Base-by-base conservation (phyloP, 2,113 vertebrate genomes). In the Spea multiplicata region DNA sequence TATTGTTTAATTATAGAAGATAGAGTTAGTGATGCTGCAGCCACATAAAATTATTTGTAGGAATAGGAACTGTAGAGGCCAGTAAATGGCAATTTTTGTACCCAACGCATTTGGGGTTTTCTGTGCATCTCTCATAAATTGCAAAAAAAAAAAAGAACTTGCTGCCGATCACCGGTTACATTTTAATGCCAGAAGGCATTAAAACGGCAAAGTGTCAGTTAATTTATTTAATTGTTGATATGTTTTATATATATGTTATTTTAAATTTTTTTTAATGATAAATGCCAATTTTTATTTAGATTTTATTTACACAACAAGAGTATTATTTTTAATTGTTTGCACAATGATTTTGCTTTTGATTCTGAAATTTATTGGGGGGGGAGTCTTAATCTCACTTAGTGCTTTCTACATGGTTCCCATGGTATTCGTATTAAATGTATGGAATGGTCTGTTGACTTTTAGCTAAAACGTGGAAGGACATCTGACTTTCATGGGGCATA, bases 161-260 rank as follows among this genome's bases (percentile, higher is more conserved):
- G 75, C 66, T 76, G 75, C 75, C 69, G 52, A 46, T 76, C 52
- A 45, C 9, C 45, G 55, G 46, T 69, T 44, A 13, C 66, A 9
- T 55, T 73, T 59, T 68, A 74, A 68, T 61, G 47, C 78, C 61
- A 16, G 7, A 73, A 7, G 50, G 78, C 74, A 64, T 73, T 80
- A 74, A 68, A 67, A 48, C 55, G 49, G 47, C 59, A 65, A 5
- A n/a, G 8, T 80, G 73, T 73, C 44, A 47, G 13, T 55, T 80
- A 59, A 73, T 61, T 80, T 80, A 80, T 80, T 30, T 74, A 62
- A 62, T 78, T 80, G 52, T 80, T 68, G 44, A 61, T 74, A 50
- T 71, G 66, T 68, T 68, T 53, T 62, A 14, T 10, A 30, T 55
- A 9, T 49, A 12, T 68, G 44, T 76, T 76, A 17, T 68, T 68